These are phyloP conservation scores for Zosterops hypoxanthus DNA, from an alignment of 2,113 vertebrate genomes.

Conservation along the genomic window DNA sequence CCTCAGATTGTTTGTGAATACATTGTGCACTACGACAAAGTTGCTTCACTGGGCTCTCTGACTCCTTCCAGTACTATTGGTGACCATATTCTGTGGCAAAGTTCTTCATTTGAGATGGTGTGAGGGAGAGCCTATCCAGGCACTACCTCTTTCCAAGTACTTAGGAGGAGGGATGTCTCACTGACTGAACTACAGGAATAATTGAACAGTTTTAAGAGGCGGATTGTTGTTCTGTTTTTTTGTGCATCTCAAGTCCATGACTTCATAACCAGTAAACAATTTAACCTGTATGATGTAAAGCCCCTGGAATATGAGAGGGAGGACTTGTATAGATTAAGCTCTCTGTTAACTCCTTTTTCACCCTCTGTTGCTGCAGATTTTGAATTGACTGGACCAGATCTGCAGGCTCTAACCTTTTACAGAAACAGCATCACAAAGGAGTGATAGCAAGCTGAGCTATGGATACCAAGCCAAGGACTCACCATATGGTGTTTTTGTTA, in stretches of 20 bases:
- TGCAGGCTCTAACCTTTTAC: slow-evolving; percentile 50
- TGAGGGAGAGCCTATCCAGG: background rate
- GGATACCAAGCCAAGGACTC: slow-evolving; percentile 49
- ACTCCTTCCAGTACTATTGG: background rate
- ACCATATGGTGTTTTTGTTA: slow-evolving; percentile 64
- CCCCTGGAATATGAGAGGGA: background rate
- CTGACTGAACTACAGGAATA: background rate
- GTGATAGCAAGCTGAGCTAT: background rate
- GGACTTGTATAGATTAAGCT: background rate
- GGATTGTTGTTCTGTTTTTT: background rate
- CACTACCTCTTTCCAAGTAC: background rate
- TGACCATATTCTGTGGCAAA: background rate
- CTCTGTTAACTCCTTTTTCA: background rate
- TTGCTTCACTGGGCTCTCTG: background rate
- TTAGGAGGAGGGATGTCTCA: background rate
- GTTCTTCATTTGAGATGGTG: background rate
- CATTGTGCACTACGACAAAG: background rate
- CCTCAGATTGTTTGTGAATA: background rate
- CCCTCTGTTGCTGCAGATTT: background rate
- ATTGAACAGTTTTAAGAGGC: background rate
- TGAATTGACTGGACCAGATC: slow-evolving; percentile 11
- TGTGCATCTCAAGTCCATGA: background rate
- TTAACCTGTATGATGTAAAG: background rate
- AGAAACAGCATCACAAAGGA: slow-evolving; percentile 26
- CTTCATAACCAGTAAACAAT: background rate